Conservation (phyloP, 2,797 vertebrate genomes). For the Dermochelys coriacea region DNA sequence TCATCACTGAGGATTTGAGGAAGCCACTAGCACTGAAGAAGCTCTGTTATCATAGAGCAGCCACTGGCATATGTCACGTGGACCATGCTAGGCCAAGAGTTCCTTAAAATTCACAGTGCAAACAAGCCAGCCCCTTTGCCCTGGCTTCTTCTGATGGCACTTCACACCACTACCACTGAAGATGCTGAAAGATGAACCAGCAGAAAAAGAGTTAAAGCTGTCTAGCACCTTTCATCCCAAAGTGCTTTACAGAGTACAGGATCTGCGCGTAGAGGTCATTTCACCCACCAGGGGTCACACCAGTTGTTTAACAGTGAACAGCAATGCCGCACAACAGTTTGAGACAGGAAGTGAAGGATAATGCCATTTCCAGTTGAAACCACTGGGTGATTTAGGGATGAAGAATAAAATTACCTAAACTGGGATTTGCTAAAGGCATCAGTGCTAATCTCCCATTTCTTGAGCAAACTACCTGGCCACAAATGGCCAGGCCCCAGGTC, state of each 20-base stretch:
- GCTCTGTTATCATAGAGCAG: neutral
- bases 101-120: neutral
- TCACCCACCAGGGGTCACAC: neutral
- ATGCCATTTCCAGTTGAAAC: neutral
- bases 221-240: neutral
- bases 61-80: neutral
- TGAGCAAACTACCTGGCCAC: neutral
- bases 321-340: neutral
- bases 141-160: neutral
- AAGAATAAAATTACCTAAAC: neutral
- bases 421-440: neutral
- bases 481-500: neutral
- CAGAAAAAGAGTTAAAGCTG: neutral
- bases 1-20: neutral
- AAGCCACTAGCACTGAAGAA: neutral
- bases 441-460: neutral
- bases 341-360: neutral
- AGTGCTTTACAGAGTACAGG: neutral
- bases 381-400: neutral
- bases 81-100: neutral
- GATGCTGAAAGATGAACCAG: neutral
- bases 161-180: neutral
- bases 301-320: neutral
- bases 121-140: neutral
- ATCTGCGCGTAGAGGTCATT: neutral